Conservation (phyloP, 2,888 invertebrate genomes). For the Drosophila yooni region DNA sequence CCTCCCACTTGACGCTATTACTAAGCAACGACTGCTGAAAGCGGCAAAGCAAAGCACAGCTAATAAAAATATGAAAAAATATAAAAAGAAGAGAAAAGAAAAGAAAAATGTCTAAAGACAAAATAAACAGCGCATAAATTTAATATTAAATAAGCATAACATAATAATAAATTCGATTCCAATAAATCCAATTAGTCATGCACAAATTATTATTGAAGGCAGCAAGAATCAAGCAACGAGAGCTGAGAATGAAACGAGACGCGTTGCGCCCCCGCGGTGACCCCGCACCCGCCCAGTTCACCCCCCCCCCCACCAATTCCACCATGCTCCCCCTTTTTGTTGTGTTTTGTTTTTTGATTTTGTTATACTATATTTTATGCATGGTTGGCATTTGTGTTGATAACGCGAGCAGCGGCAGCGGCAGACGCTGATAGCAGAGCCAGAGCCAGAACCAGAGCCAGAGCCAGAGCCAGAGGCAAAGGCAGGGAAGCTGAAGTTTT, state of each 20-base stretch:
- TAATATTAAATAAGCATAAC: conserved; percentile 80
- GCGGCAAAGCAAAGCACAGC: conserved; percentile 10
- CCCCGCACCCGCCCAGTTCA: conserved; percentile 8
- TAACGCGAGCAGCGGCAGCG: conserved; percentile 40
- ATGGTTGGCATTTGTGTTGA: conserved; percentile 69
- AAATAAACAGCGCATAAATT: conserved; percentile 76
- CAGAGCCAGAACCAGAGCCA: not conserved
- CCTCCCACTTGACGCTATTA: not conserved
- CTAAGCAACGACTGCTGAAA: conserved; percentile 2
- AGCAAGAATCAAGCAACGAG: conserved; percentile 14
- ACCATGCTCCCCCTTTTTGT: not conserved
- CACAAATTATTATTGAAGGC: conserved; percentile 81
- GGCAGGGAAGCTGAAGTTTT: not conserved
- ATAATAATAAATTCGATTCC: conserved; percentile 82
- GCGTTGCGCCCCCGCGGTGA: conserved; percentile 31
- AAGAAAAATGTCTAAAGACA: conserved; percentile 41
- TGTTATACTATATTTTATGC: conserved; percentile 61
- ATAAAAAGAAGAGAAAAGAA: not conserved
- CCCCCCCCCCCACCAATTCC: not conserved
- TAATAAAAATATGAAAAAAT: not conserved
- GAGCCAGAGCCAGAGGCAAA: not conserved
- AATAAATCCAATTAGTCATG: conserved; percentile 84
- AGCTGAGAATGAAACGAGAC: conserved; percentile 29
- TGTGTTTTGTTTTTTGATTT: not conserved
- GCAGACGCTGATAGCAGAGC: conserved; percentile 45